phyloP scores from a whole-genome alignment of 2,113 vertebrate genomes.

The Polypterus senegalus region DNA sequence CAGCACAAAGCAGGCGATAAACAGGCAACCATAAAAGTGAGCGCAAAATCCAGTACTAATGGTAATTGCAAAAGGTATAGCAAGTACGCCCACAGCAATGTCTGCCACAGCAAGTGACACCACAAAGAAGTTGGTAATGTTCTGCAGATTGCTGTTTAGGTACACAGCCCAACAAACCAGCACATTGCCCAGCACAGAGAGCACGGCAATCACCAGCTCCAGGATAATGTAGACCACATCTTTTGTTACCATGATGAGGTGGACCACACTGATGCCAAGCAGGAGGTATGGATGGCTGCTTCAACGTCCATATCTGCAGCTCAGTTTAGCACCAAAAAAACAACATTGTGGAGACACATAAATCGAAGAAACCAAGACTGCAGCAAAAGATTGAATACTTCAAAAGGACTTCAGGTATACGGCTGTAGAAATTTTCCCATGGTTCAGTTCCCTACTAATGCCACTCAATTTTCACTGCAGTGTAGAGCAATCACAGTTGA shows the following conservation, averaged over 20 bases:
- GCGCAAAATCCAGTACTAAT: constrained; percentile 92
- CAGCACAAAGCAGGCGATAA: constrained; percentile 89
- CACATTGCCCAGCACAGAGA: constrained; percentile 86
- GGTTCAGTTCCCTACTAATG: too few species aligned
- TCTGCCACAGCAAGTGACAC: constrained; percentile 86
- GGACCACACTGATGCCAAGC: constrained; percentile 30
- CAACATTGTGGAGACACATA: too few species aligned
- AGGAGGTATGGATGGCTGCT: constrained; percentile 41
- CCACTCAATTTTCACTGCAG: too few species aligned
- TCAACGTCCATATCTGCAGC: constrained; percentile 78
- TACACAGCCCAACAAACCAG: constrained; percentile 93
- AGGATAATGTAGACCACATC: constrained; percentile 61
- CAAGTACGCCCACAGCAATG: constrained; percentile 85
- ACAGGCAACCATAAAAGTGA: constrained; percentile 86
- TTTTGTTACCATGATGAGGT: constrained; percentile 55
- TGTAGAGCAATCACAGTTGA: too few species aligned
- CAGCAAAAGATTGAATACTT: too few species aligned
- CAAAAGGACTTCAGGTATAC: too few species aligned
- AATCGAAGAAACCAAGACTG: too few species aligned
- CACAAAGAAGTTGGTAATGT: constrained; percentile 91
- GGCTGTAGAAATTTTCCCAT: too few species aligned
- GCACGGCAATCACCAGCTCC: constrained; percentile 75
- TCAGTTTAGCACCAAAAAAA: constrained; percentile 18
- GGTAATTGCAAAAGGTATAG: constrained; percentile 83
- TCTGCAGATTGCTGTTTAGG: constrained; percentile 88